Conservation (phyloP, 23 tunicate genomes). For the Ascidia mentula region DNA sequence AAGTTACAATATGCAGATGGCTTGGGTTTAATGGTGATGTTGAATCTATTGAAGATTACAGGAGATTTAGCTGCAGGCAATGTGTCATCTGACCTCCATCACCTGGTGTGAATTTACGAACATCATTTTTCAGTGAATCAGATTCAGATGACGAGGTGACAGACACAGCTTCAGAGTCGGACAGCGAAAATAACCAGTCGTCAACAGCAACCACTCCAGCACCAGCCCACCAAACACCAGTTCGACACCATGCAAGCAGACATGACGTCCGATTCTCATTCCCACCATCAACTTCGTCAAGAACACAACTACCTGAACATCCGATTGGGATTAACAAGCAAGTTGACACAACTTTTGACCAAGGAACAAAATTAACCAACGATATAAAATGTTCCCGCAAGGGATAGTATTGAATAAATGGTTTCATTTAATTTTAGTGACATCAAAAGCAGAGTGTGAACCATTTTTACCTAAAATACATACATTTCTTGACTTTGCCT, state of each 20-base stretch:
- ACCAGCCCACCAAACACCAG: conserved; percentile 34
- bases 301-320: neutral
- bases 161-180: conserved; percentile 94
- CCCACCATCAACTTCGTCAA: neutral
- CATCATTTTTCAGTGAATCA: neutral
- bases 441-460: no score
- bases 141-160: conserved; percentile 80
- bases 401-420: no score
- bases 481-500: no score
- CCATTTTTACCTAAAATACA: no score
- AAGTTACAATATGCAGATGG: neutral
- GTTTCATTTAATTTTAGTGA: no score
- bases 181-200: conserved; percentile 60
- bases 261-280: conserved; percentile 20
- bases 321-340: neutral
- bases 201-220: conserved; percentile 58
- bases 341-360: neutral
- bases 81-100: no score
- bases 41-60: no score
- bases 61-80: no score
- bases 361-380: neutral
- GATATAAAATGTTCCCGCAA: no score
- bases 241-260: conserved; percentile 18
- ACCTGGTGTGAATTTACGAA: no score
- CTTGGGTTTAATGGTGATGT: no score